Evolutionary conservation across 2,797 vertebrate genomes (phyloP).

Genomic region (Steatocranus sp.): DNA sequence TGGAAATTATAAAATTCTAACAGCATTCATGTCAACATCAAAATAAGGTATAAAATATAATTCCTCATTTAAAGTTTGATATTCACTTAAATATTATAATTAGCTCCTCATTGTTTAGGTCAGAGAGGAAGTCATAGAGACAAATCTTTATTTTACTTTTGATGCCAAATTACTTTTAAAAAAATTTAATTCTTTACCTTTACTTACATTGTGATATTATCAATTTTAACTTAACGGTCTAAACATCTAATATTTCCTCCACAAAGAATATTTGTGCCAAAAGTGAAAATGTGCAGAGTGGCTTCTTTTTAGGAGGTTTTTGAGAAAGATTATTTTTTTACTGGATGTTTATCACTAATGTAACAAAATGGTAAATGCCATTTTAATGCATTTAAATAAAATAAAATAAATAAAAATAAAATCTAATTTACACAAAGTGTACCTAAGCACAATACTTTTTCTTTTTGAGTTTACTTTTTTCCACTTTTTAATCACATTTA

Average conservation of each 20-base stretch:
- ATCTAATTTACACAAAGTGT: neutral
- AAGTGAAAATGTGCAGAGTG: neutral
- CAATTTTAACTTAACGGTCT: neutral
- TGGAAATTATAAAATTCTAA: neutral
- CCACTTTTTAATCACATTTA: neutral
- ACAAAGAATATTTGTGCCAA: neutral
- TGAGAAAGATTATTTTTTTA: neutral
- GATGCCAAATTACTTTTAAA: neutral
- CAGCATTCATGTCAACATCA: neutral
- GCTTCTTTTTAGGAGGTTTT: neutral
- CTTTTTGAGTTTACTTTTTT: neutral
- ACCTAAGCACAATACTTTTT: neutral
- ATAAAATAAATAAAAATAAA: neutral
- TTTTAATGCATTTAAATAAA: no score
- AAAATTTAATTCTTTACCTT: neutral
- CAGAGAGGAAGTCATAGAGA: neutral
- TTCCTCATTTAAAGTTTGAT: neutral
- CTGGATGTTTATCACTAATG: neutral
- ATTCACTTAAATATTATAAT: neutral
- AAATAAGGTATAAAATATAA: neutral
- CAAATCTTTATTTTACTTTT: neutral
- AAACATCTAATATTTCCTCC: neutral
- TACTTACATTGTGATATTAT: neutral
- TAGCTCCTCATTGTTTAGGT: neutral
- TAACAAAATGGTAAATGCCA: neutral